Evolutionary conservation across 2,113 vertebrate species (phyloP), one percentile per base, ranked within the genome.

Genomic region (Parus major): DNA sequence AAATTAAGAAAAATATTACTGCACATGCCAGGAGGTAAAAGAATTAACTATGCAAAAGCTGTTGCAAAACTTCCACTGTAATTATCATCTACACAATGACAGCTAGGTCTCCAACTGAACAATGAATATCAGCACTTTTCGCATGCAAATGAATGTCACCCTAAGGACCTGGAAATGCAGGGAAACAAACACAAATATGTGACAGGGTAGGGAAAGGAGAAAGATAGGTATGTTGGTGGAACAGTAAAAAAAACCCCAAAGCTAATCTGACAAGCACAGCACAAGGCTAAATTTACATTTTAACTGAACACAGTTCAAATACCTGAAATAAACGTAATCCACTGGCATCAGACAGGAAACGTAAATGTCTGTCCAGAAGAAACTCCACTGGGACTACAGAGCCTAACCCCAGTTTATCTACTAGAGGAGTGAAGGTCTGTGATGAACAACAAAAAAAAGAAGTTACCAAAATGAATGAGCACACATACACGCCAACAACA

Each of bases 361-460:
- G 98, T 92, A 99, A 98, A 72, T 98, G 98, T 95, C 98, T 98
- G 92, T 98, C 98, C 97, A 99, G 97, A 96, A 99, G 99, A 95
- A 99, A 99, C 96, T 99, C 99, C 50, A 99, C 98, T 72, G 99
- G 98, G 97, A 99, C 98, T 82, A 99, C 92, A 53, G 99, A 97
- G 31, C 99, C 99, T 92, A 99, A 97, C 65, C 99, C 99, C 91
- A 99, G 97, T 85, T 98, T 99, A 97, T 99, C 99, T 96, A 99
- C 99, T 31, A 99, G 96, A 42, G 98, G 98, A 96, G 98, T 98
- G 92, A 98, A 98, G 69, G 98, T 98, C 98, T 98, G 97, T 88
- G 82, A 97, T 35, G 23, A 77, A 96, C 10, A 96, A 95, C 22
- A 92, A 29, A 55, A 77, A 72, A 56, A 81, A 86, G 5, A 89